These are phyloP conservation scores for Siniperca chuatsi DNA, from an alignment of 2,113 vertebrate species.

Conservation along the genomic window DNA sequence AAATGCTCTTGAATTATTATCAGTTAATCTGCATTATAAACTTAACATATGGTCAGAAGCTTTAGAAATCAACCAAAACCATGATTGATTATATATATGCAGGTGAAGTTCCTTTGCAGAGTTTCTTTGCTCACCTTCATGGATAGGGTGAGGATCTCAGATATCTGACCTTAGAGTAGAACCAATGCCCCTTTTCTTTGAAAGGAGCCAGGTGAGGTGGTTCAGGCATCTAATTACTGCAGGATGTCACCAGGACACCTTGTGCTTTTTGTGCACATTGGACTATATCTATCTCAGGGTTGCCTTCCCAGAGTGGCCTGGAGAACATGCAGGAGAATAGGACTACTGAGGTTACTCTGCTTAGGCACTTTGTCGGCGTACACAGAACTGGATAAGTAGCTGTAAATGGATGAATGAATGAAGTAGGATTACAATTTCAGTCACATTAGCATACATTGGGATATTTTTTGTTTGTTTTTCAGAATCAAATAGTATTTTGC, in stretches of 20 bases:
- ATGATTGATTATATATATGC: not conserved
- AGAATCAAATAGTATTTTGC: not conserved
- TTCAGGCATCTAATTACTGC: not conserved
- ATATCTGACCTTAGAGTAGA: not conserved
- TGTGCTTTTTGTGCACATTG: not conserved
- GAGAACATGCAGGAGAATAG: not conserved
- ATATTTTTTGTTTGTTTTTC: not conserved
- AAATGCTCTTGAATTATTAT: not conserved
- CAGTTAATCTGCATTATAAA: not conserved
- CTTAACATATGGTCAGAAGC: not conserved
- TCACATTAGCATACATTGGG: not conserved
- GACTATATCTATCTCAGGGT: not conserved
- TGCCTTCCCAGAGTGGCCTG: not conserved
- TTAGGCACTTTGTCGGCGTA: not conserved
- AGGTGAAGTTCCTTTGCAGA: not conserved
- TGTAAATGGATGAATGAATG: not conserved
- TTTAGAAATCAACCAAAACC: not conserved
- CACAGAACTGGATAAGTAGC: not conserved
- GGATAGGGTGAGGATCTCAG: not conserved
- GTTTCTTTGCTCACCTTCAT: not conserved
- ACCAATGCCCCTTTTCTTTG: not conserved
- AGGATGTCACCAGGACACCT: not conserved
- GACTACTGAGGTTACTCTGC: not conserved
- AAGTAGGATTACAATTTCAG: not conserved
- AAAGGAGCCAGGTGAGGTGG: not conserved